phyloP scores from a whole-genome alignment of 2,888 invertebrate species.

The Tromatobia lineatoria region DNA sequence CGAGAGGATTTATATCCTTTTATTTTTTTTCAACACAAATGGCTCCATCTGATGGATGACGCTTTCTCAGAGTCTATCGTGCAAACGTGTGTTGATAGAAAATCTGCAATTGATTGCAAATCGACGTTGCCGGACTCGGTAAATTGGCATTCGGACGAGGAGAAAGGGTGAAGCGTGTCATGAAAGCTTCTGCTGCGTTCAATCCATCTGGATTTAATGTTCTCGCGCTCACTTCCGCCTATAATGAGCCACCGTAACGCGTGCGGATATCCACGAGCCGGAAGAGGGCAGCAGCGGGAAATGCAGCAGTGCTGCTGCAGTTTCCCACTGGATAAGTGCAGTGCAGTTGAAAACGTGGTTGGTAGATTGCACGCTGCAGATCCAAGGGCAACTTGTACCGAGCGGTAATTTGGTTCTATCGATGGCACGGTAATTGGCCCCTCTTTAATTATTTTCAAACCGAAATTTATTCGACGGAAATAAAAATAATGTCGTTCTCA shows the following conservation, averaged over 20 bases:
- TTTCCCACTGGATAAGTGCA: background rate
- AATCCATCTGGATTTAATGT: constrained; percentile 35
- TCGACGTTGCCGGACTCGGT: constrained; percentile 52
- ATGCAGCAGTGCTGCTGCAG: constrained; percentile 10
- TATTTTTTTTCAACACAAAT: constrained; percentile 68
- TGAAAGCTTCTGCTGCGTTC: constrained; percentile 53
- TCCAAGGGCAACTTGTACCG: background rate
- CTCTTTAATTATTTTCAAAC: background rate
- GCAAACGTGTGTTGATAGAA: constrained; percentile 10
- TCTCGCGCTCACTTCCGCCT: constrained; percentile 47
- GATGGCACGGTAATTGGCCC: background rate
- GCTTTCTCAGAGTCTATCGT: background rate
- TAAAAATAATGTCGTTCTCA: background rate
- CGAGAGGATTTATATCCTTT: constrained; percentile 68
- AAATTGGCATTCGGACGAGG: constrained; percentile 55
- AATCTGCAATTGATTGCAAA: constrained; percentile 59
- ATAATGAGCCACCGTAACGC: constrained; percentile 48
- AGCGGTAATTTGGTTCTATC: background rate
- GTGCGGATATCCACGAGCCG: constrained; percentile 35
- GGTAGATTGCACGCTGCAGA: background rate
- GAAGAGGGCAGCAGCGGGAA: constrained; percentile 20
- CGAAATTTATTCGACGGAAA: background rate
- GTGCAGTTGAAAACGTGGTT: background rate
- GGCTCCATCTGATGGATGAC: constrained; percentile 5
- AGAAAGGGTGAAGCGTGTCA: constrained; percentile 29